These are phyloP conservation scores for Eurosta solidaginis DNA, from an alignment of 1,140 invertebrate genomes.

Conservation along the genomic window DNA sequence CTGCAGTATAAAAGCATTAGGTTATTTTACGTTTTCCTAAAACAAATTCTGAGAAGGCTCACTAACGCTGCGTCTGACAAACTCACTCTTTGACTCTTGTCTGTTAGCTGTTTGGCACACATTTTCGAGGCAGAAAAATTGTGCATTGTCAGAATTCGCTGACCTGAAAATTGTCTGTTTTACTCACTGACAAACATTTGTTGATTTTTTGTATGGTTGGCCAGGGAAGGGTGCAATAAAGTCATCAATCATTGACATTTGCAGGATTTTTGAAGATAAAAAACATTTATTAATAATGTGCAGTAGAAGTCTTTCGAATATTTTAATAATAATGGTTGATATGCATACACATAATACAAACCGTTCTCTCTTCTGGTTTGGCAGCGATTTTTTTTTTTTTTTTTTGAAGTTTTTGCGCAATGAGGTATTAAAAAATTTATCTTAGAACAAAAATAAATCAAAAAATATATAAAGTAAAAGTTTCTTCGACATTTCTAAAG, in stretches of 20 bases:
- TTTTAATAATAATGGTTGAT: not conserved
- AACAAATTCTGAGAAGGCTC: conserved; percentile 27
- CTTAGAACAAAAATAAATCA: no score
- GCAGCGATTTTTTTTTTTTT: no score
- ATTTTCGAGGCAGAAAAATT: not conserved
- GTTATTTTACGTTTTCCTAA: not conserved
- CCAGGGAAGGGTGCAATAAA: conserved; percentile 45
- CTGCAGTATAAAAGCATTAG: not conserved
- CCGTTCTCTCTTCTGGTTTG: not conserved
- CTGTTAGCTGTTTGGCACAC: not conserved
- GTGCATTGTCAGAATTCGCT: not conserved
- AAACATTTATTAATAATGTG: not conserved
- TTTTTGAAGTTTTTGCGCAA: no score
- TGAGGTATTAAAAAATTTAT: no score
- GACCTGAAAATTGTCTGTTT: not conserved
- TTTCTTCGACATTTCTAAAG: no score
- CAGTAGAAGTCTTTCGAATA: not conserved
- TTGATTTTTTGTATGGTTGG: not conserved
- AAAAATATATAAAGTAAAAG: no score
- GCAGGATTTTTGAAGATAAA: conserved; percentile 35
- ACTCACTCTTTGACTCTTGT: not conserved
- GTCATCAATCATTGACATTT: conserved; percentile 59
- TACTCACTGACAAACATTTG: not conserved
- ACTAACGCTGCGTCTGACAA: not conserved
- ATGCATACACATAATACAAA: no score